These are phyloP conservation scores for Balaenoptera acutorostrata DNA, from an alignment of 2,113 vertebrate genomes.

Conservation along the genomic window DNA sequence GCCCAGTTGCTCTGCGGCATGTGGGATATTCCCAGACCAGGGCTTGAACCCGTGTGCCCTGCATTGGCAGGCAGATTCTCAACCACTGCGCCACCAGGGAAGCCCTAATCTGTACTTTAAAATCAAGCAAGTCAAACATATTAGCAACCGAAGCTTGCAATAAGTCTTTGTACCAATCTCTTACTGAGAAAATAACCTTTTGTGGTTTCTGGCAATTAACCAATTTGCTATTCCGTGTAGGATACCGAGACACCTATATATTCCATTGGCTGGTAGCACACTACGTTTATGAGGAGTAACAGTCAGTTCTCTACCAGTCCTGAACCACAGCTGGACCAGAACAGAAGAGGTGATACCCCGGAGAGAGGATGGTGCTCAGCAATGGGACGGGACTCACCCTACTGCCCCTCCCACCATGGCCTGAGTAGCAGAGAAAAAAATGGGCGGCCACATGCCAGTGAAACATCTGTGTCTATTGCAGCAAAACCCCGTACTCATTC, in stretches of 20 bases:
- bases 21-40: too few relatives aligned
- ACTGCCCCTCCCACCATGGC: neutral
- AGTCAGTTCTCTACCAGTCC: neutral
- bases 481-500: neutral
- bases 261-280: conserved; percentile 14
- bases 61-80: too few relatives aligned
- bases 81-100: too few relatives aligned
- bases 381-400: neutral
- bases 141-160: conserved; percentile 62
- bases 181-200: conserved; percentile 76
- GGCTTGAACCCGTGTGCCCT: too few relatives aligned
- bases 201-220: conserved; percentile 72
- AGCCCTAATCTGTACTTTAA: conserved; percentile 70
- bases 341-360: neutral
- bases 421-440: neutral
- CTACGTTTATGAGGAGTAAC: neutral
- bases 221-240: conserved; percentile 60
- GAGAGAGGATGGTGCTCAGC: neutral
- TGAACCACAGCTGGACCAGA: neutral
- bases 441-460: neutral
- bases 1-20: too few relatives aligned
- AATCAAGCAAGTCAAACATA: conserved; percentile 69
- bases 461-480: conserved; percentile 29
- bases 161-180: conserved; percentile 56
- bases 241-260: conserved; percentile 27